phyloP scores from a whole-genome alignment of 2,888 invertebrate species.

The Clunio marinus region DNA sequence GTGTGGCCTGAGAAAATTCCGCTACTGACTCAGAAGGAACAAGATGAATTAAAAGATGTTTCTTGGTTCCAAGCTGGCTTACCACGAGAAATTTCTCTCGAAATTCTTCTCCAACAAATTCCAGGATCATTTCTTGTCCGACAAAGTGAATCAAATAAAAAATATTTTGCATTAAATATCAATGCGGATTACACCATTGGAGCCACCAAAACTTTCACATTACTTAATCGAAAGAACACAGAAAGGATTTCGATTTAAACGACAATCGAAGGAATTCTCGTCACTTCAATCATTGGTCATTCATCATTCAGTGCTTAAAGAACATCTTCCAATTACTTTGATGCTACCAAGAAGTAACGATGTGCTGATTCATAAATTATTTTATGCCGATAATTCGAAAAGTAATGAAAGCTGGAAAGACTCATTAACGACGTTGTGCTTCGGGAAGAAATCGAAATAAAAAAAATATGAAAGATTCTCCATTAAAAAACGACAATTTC shows the following conservation, averaged over 20 bases:
- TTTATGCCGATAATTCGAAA: conserved; percentile 57
- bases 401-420: neutral
- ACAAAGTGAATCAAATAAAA: conserved; percentile 87
- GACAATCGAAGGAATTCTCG: conserved; percentile 94
- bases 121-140: conserved; percentile 94
- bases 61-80: conserved; percentile 97
- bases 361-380: conserved; percentile 52
- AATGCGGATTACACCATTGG: conserved; percentile 83
- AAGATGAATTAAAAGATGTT: conserved; percentile 78
- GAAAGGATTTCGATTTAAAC: conserved; percentile 92
- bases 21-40: conserved; percentile 51
- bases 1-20: neutral
- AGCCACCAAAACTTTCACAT: conserved; percentile 72
- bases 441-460: neutral
- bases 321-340: conserved; percentile 88
- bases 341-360: conserved; percentile 63
- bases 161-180: conserved; percentile 93
- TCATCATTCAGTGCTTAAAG: conserved; percentile 97
- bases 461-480: too few species aligned
- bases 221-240: conserved; percentile 86
- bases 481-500: too few species aligned
- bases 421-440: neutral
- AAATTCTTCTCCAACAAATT: conserved; percentile 82
- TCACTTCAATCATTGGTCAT: conserved; percentile 90
- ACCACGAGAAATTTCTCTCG: conserved; percentile 87